Evolutionary conservation across 2,797 vertebrate genomes (phyloP), one percentile per base, ranked within the genome.

Genomic region (Cheirogaleus major): DNA sequence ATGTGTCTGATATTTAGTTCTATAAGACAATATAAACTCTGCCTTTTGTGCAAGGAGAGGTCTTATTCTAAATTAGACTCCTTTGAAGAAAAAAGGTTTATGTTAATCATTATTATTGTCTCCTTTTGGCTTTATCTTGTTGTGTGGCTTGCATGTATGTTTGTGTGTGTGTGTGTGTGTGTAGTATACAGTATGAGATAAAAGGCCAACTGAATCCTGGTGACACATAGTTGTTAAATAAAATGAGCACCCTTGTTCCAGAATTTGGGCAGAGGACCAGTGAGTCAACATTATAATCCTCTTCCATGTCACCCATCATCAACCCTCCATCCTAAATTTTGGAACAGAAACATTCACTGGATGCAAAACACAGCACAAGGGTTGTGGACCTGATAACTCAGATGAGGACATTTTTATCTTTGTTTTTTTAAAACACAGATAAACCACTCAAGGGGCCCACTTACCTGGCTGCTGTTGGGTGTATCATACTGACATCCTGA

Each of bases 131-230:
- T 72, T 95, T 67, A 61, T 81, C 72, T 23, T 82, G 1, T 20
- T 18, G 14, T 20, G 2, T 18, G 9, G 32, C 1, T 6, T 23
- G 38, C 0, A 1, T 18, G 18, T 13, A 23, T 70, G 52, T 41
- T 67, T 45, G 43, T 76, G 82, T 59, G 57, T 67, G 63, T 27
- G 18, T 72, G 27, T 30, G 9, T 73, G 41, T 15, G 35, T 23
- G 23, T 15, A 15, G 52, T 63, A n/a, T 0, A 45, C 45, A 80
- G 20, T 48, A 0, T 22, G 27, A 79, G 55, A 79, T 30, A 25
- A 89, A 91, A 10, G 3, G 30, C 43, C 17, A 6, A 15, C n/a
- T 45, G 70, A 38, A 48, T 88, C 70, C 73, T 65, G 17, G 27
- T 32, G 83, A 84, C 43, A 69, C 27, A 30, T 5, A 65, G 9